Evolutionary conservation across 2,113 vertebrate genomes (phyloP), one percentile per base, ranked within the genome.

Genomic region (Mobula hypostoma): DNA sequence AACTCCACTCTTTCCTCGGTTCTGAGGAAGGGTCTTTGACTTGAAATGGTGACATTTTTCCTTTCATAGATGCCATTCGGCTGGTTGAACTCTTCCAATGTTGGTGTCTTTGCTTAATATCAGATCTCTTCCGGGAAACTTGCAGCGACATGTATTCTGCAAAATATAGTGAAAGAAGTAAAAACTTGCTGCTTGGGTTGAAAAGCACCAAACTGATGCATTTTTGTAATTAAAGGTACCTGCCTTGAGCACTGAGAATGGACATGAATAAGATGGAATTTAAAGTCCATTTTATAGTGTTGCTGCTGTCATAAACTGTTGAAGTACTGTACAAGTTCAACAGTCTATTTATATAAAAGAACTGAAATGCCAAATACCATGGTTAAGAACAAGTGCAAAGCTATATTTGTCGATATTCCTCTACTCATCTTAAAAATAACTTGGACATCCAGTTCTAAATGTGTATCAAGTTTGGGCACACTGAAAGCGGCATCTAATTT

Each of bases 381-480:
- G 95, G 95, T 94, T 94, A 95, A 58, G 95, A 94, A 58, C 92
- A 94, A 95, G 15, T 68, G 94, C 94, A 56, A 56, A 24, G 91
- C 17, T 93, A 93, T 56, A 93, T 74, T 29, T 74, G 91, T 56
- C 32, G 21, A 92, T 40, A 91, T 94, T 88, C 83, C 94, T 95
- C 95, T 95, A 95, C 95, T 78, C 15, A 94, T 85, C 19, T 17
- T 56, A 88, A 94, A 94, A 95, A 94, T 94, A 95, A 94, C 8
- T 2, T 3, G 78, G 61, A 56, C 63, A 5, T 76, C 90, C 9
- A 93, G 68, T 70, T 74, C 68, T 70, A 72, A 72, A 74, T 72
- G 63, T 14, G 9, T 72, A 92, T 74, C 17, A 11, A 27, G 90
- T 27, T 36, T 48, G 17, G 40, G 66, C 32, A 0, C 32, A 24